These are phyloP conservation scores for Pseudomyrmex flavicornis DNA, from an alignment of 1,140 invertebrate species.

Conservation along the genomic window DNA sequence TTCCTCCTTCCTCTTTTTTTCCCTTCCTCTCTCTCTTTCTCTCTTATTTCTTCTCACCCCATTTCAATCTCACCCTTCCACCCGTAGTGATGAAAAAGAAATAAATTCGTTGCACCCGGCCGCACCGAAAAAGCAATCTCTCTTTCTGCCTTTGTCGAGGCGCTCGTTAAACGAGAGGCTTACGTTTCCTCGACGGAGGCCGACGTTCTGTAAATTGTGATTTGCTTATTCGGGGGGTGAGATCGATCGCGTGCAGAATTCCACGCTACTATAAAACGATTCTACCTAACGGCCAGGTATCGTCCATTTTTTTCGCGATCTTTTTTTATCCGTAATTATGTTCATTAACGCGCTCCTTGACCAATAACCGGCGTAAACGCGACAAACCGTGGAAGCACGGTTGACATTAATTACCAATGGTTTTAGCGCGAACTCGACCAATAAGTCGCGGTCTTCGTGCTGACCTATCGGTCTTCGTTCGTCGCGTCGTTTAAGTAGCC, in stretches of 20 bases:
- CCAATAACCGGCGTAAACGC: constrained; percentile 65
- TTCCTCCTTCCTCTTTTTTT: neutral
- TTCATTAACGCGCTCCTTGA: constrained; percentile 68
- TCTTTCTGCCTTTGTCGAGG: neutral
- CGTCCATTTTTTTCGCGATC: constrained; percentile 55
- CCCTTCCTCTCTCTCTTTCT: too few species aligned
- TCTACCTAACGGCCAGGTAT: constrained; percentile 7
- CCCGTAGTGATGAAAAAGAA: constrained; percentile 19
- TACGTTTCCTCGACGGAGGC: constrained; percentile 34
- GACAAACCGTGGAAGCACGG: constrained; percentile 69
- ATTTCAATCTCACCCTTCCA: neutral
- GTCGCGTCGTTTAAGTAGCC: neutral
- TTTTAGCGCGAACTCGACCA: constrained; percentile 50
- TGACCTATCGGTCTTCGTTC: constrained; percentile 1
- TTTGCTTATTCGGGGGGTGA: constrained; percentile 32
- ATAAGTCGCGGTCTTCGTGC: constrained; percentile 5
- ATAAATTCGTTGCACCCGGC: constrained; percentile 25
- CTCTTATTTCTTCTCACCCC: too few species aligned
- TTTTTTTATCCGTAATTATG: constrained; percentile 72
- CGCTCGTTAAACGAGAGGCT: constrained; percentile 53
- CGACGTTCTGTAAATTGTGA: constrained; percentile 39
- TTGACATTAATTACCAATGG: constrained; percentile 69
- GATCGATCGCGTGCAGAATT: constrained; percentile 34
- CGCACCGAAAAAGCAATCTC: constrained; percentile 47
- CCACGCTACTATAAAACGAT: constrained; percentile 23